Conservation (phyloP, 2,888 invertebrate genomes). For the Erebia aethiops region DNA sequence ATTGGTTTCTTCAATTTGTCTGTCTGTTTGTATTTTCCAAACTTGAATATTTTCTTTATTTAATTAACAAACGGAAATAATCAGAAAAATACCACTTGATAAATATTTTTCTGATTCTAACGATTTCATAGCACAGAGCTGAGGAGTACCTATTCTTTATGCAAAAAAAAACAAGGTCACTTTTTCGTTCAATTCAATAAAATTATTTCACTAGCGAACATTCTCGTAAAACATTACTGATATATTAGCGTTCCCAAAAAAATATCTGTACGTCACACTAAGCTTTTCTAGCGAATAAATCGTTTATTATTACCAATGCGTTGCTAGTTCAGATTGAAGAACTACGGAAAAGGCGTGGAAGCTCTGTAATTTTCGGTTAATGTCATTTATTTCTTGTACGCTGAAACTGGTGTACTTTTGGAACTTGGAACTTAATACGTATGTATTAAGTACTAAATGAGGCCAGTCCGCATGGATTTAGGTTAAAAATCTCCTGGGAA, state of each 20-base stretch:
- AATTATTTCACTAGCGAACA: background rate
- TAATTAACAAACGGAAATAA: too few relatives aligned
- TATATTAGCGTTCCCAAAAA: background rate
- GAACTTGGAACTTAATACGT: background rate
- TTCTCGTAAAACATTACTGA: background rate
- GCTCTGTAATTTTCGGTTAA: background rate
- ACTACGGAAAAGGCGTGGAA: slow-evolving; percentile 1
- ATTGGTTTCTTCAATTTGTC: too few relatives aligned
- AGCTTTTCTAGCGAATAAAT: background rate
- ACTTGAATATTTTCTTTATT: too few relatives aligned
- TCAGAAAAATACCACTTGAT: too few relatives aligned
- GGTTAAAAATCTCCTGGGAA: too few relatives aligned
- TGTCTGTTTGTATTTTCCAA: too few relatives aligned
- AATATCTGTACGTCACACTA: background rate
- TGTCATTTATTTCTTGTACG: background rate
- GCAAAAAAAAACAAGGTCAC: too few relatives aligned
- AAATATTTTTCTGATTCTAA: too few relatives aligned
- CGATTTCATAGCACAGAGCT: too few relatives aligned
- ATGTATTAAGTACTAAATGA: too few relatives aligned
- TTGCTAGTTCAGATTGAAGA: background rate
- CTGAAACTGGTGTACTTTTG: background rate
- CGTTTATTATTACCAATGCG: background rate
- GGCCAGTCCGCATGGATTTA: too few relatives aligned
- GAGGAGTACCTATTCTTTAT: too few relatives aligned
- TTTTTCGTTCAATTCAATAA: background rate